phyloP scores from a whole-genome alignment of 2,797 vertebrate genomes.

The Poecilia velifera region DNA sequence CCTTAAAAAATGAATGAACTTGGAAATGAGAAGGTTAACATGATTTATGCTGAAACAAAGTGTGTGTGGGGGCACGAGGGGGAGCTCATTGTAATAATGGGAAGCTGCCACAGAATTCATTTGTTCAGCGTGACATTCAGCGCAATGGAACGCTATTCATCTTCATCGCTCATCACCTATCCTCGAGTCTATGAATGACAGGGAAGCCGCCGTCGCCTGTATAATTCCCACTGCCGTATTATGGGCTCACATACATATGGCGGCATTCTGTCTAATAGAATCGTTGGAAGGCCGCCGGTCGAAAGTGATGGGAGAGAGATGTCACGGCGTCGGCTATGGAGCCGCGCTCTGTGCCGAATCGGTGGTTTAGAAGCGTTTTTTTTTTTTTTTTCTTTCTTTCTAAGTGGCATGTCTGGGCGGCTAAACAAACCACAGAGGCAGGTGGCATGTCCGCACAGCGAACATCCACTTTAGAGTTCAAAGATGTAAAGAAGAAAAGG shows the following conservation, averaged over 20 bases:
- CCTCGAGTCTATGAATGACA: constrained; percentile 59
- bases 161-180: constrained; percentile 72
- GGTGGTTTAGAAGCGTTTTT: constrained; percentile 4
- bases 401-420: constrained; percentile 7
- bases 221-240: constrained; percentile 39
- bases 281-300: constrained; percentile 6
- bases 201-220: constrained; percentile 43
- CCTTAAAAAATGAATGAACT: constrained; percentile 82
- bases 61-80: not conserved
- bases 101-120: constrained; percentile 74
- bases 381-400: constrained; percentile 6
- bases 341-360: not conserved
- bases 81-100: constrained; percentile 77
- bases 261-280: constrained; percentile 40
- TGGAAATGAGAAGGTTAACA: constrained; percentile 82
- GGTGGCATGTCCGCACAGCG: not conserved
- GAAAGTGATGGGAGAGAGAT: constrained; percentile 6
- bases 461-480: not conserved
- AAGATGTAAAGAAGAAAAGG: constrained; percentile 9
- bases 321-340: not conserved
- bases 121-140: constrained; percentile 61
- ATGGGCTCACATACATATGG: constrained; percentile 29
- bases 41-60: constrained; percentile 76
- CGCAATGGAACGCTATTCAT: constrained; percentile 59
- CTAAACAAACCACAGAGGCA: not conserved